Conservation (phyloP, 2,113 vertebrate species). For the Salminus brasiliensis region DNA sequence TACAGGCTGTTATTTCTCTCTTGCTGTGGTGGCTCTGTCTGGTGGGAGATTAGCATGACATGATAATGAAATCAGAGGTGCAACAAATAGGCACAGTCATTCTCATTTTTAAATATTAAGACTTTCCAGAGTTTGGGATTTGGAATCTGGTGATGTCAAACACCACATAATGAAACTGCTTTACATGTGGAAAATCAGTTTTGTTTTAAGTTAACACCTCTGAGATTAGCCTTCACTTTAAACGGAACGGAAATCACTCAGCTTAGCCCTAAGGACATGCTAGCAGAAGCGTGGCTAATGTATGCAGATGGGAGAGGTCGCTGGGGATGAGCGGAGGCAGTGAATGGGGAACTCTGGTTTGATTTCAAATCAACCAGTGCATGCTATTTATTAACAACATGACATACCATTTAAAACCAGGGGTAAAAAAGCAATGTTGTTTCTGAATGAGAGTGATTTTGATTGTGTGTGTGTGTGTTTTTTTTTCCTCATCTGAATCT, state of each 20-base stretch:
- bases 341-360: neutral
- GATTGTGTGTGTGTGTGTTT: too few species aligned
- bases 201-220: conserved; percentile 24
- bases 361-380: neutral
- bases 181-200: neutral
- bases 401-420: neutral
- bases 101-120: too few species aligned
- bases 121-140: too few species aligned
- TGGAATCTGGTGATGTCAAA: neutral
- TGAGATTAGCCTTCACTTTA: conserved; percentile 18
- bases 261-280: neutral
- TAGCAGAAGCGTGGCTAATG: conserved; percentile 24
- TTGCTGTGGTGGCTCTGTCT: neutral
- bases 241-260: conserved; percentile 38
- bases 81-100: neutral
- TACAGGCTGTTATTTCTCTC: neutral
- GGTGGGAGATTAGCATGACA: neutral
- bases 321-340: neutral
- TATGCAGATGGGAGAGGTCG: conserved; percentile 35
- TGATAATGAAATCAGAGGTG: neutral
- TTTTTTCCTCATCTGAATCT: neutral
- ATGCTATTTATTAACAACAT: neutral
- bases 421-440: neutral
- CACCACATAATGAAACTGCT: neutral
- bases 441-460: neutral